Percentiles rank a stretch among this genome's conserved stretches.
phyloP scores from a whole-genome alignment of 2,113 vertebrate genomes.

The Zosterops japonicus region DNA sequence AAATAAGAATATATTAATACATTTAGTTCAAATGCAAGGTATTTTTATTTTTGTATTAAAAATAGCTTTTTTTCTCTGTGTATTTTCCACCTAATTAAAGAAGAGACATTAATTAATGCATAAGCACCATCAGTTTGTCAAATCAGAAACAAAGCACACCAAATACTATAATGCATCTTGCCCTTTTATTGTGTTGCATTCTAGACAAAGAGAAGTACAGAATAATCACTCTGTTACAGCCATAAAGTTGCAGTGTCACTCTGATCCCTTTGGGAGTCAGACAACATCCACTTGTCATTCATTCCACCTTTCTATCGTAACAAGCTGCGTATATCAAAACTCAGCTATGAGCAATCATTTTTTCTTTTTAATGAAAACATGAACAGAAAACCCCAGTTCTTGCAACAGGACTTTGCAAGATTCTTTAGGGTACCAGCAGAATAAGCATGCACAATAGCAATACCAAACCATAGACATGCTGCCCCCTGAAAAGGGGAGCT shows the following conservation, averaged over 20 bases:
- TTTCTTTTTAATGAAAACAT: not conserved
- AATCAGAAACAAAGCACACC: not conserved
- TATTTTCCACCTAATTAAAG: not conserved
- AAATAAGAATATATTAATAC: not conserved
- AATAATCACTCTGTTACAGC: not conserved
- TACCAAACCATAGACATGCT: not conserved
- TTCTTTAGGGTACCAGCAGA: not conserved
- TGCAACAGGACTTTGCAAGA: not conserved
- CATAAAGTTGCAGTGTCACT: conserved; percentile 12
- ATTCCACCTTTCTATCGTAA: not conserved
- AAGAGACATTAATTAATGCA: not conserved
- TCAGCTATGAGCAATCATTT: not conserved
- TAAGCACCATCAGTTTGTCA: not conserved
- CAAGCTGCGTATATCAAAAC: not conserved
- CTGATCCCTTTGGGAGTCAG: conserved; percentile 9
- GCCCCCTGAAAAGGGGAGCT: not conserved
- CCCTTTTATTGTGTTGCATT: conserved; percentile 48
- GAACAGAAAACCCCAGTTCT: not conserved
- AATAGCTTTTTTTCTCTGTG: not conserved
- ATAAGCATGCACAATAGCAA: not conserved
- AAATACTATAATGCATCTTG: conserved; percentile 4
- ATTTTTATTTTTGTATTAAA: not conserved
- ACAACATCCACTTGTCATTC: conserved; percentile 16
- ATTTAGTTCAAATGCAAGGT: not conserved
- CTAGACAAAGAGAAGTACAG: not conserved